phyloP scores from a whole-genome alignment of 2,888 invertebrate genomes.

The Pecten maximus region DNA sequence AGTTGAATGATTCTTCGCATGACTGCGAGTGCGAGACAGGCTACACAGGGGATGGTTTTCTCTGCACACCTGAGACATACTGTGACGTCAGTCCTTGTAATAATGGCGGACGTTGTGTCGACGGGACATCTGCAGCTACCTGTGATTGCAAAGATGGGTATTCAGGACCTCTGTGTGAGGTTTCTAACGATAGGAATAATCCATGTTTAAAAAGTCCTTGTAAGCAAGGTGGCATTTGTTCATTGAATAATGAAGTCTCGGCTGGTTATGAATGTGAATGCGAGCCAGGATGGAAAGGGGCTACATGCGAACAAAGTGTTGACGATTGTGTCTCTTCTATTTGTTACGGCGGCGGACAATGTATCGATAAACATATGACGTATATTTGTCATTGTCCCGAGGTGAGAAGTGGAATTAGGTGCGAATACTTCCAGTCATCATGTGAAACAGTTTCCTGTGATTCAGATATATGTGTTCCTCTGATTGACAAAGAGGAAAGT shows the following conservation, averaged over 20 bases:
- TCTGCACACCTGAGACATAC: conserved; percentile 61
- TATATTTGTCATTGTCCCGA: conserved; percentile 61
- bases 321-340: conserved; percentile 62
- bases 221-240: conserved; percentile 60
- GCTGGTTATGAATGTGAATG: conserved; percentile 61
- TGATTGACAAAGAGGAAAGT: conserved; percentile 45
- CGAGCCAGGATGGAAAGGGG: conserved; percentile 64
- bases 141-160: conserved; percentile 64
- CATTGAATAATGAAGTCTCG: conserved; percentile 43
- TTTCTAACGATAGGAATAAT: conserved; percentile 48
- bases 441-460: conserved; percentile 44
- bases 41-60: conserved; percentile 60
- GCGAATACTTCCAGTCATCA: conserved; percentile 54
- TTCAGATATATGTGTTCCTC: conserved; percentile 61
- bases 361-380: conserved; percentile 64
- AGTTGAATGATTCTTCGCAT: conserved; percentile 53
- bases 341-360: conserved; percentile 63
- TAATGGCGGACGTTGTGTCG: conserved; percentile 63
- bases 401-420: conserved; percentile 58
- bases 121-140: conserved; percentile 59
- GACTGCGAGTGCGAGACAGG: conserved; percentile 65
- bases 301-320: conserved; percentile 56
- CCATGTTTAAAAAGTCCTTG: conserved; percentile 61
- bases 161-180: conserved; percentile 63
- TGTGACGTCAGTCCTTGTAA: conserved; percentile 58